Base-by-base conservation (phyloP, 2,888 invertebrate species). In the Spodoptera littoralis region DNA sequence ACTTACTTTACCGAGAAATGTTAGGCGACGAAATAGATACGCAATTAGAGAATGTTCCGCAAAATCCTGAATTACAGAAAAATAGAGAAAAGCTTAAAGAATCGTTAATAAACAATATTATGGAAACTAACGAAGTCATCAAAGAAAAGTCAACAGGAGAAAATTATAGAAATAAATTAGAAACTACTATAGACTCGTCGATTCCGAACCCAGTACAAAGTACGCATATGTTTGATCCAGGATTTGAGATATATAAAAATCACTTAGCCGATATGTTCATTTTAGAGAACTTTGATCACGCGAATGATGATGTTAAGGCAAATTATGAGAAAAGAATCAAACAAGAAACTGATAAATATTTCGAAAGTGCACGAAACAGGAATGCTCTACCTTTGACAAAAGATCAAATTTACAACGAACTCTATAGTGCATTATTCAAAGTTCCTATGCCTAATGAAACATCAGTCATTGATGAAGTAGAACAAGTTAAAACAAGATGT, bases 271-370 rank as follows among this genome's bases (percentile, higher is more conserved):
- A 84, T 22, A 82, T 85, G 70, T 92, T 91, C 72, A 87, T 92
- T 63, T 77, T 92, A 55, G 86, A 91, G 60, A 91, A 92, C 56
- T 91, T 90, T 71, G 92, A 92, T 58, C 84, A 89, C 53, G 76
- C 80, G 2, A 77, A 82, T 60, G 87, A 90, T 55, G 73, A 79
- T 47, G 64, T 81, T 4, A 91, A 88, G 73, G 54, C 70, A 2
- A 86, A 85, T 70, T 88, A 89, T 56, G 87, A 86, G 74, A 86
- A 78, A 47, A 77, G 62, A 48, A 77, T 91, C 4, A 82, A 76
- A 69, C 64, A 77, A 24, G 83, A 87, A 70, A 84, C 90, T 2
- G 82, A 90, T 62, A 87, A 83, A 72, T 85, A 86, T 63, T 88
- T 81, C 57, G 60, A 81, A 50, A 81, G 81, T 64, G 87, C 83